Conservation (phyloP, 2,797 vertebrate genomes). For the Astyanax mexicanus region DNA sequence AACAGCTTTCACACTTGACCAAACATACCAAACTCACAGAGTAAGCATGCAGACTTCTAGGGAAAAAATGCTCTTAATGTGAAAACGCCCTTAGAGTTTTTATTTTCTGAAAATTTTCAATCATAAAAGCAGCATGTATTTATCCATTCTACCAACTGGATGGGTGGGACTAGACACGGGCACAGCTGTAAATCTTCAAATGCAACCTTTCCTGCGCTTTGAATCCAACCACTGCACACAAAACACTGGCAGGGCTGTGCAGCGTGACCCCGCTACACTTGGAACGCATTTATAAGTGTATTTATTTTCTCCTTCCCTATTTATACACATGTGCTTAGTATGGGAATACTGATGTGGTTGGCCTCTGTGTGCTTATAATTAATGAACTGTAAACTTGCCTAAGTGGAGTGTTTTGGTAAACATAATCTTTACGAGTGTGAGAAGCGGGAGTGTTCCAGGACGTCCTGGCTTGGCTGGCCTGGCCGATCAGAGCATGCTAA, state of each 20-base stretch:
- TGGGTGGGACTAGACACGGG: constrained; percentile 45
- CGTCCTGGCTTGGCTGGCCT: constrained; percentile 45
- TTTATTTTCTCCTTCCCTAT: constrained; percentile 53
- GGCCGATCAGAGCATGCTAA: constrained; percentile 28
- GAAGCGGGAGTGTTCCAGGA: constrained; percentile 52
- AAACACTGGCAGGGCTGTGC: constrained; percentile 37
- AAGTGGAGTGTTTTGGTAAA: constrained; percentile 57
- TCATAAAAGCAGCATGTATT: constrained; percentile 39
- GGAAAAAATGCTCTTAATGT: too few species aligned
- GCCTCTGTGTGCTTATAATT: constrained; percentile 54
- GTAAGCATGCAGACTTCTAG: too few species aligned
- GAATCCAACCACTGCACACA: constrained; percentile 35
- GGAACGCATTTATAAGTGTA: constrained; percentile 43
- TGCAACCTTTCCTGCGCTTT: constrained; percentile 36
- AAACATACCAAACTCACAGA: too few species aligned
- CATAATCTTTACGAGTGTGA: constrained; percentile 57
- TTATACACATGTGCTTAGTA: constrained; percentile 48
- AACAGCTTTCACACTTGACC: too few species aligned
- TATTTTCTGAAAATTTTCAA: constrained; percentile 18
- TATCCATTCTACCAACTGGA: constrained; percentile 44
- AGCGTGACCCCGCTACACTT: constrained; percentile 35
- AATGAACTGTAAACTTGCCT: constrained; percentile 56
- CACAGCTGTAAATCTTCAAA: constrained; percentile 53
- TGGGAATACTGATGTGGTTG: constrained; percentile 43
- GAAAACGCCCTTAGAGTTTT: too few species aligned